Percentiles rank a stretch among this genome's conserved stretches.
phyloP scores from a whole-genome alignment of 2,113 vertebrate genomes.

The Boulengeromyrus knoepffleri region DNA sequence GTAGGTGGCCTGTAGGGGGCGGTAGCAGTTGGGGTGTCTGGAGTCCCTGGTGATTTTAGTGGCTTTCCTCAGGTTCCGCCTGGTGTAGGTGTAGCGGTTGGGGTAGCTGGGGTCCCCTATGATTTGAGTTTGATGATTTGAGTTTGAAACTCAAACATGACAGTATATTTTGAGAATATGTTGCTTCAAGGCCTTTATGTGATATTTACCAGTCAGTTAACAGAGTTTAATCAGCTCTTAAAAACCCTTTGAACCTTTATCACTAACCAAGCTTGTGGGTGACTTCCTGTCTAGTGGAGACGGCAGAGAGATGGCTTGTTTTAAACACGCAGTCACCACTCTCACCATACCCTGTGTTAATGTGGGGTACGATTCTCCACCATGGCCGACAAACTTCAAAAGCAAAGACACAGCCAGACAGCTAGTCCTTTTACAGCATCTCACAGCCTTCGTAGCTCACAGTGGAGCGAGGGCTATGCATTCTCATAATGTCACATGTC shows the following conservation, averaged over 20 bases:
- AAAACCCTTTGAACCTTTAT: not conserved
- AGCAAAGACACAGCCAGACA: not conserved
- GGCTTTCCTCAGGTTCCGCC: no score
- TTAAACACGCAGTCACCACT: not conserved
- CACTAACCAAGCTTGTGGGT: not conserved
- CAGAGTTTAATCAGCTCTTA: not conserved
- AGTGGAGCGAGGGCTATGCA: not conserved
- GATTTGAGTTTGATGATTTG: not conserved
- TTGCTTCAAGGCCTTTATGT: not conserved
- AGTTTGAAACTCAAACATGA: not conserved
- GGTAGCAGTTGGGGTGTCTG: no score
- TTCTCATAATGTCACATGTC: not conserved
- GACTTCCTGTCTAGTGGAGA: not conserved
- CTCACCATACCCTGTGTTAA: not conserved
- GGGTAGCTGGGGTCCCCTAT: not conserved
- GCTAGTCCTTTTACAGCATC: not conserved
- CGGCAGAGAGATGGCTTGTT: not conserved
- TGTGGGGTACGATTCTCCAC: not conserved
- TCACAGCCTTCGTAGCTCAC: not conserved
- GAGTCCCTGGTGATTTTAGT: no score
- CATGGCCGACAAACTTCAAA: not conserved
- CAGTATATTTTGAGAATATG: not conserved
- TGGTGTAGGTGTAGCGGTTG: no score
- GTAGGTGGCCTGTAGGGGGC: no score
- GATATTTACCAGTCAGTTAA: not conserved